Conservation (phyloP, 2,888 invertebrate species). For the Nomada hirtipes region DNA sequence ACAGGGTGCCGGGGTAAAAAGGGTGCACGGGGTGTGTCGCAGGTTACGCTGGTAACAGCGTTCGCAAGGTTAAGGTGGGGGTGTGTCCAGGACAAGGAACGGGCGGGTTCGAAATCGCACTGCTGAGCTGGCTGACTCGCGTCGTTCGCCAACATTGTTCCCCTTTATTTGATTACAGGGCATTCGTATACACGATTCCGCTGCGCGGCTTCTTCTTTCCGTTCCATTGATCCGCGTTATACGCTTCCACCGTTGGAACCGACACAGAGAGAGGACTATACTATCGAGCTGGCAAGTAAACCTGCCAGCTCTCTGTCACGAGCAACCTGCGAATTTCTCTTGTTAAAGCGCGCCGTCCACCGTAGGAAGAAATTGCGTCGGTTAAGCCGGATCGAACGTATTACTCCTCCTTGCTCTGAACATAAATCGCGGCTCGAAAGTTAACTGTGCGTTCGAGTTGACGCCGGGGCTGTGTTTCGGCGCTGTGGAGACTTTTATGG, state of each 20-base stretch:
- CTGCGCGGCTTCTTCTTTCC: slow-evolving; percentile 76
- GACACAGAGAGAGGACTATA: neutral
- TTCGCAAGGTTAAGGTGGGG: slow-evolving; percentile 82
- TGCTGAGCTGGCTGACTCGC: slow-evolving; percentile 83
- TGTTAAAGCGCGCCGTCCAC: slow-evolving; percentile 30
- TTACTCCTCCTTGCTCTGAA: neutral
- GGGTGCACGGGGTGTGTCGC: slow-evolving; percentile 67
- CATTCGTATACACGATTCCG: slow-evolving; percentile 83
- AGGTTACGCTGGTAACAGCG: slow-evolving; percentile 74
- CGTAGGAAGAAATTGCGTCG: slow-evolving; percentile 19
- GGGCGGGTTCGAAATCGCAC: slow-evolving; percentile 83
- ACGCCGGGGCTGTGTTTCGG: neutral
- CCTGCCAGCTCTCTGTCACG: slow-evolving; percentile 34
- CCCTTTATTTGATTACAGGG: slow-evolving; percentile 84
- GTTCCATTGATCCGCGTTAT: slow-evolving; percentile 72
- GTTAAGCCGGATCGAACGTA: slow-evolving; percentile 20
- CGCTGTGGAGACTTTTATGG: too few species aligned
- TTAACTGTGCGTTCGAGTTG: neutral
- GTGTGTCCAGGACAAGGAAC: slow-evolving; percentile 84
- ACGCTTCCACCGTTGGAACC: slow-evolving; percentile 36
- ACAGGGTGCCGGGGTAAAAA: slow-evolving; percentile 46
- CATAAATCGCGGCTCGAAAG: slow-evolving; percentile 5
- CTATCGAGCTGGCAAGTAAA: slow-evolving; percentile 40
- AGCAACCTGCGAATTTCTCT: slow-evolving; percentile 45
- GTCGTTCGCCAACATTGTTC: slow-evolving; percentile 83